These are phyloP conservation scores for Cochlearius cochlearius DNA, from an alignment of 2,113 vertebrate genomes.

Conservation along the genomic window DNA sequence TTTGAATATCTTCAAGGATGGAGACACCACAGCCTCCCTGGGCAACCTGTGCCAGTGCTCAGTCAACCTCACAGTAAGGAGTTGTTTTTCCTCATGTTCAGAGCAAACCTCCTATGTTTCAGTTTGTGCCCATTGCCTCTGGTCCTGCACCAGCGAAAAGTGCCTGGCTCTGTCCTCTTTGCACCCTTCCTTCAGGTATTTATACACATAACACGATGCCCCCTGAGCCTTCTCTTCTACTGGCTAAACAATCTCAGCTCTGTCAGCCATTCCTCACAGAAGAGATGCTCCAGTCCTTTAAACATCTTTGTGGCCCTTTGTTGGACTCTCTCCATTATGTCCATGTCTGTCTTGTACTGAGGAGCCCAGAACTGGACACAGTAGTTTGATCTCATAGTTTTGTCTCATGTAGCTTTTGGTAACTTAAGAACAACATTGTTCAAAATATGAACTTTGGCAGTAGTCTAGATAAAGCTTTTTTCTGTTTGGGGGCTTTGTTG, in stretches of 20 bases:
- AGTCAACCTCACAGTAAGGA: neutral
- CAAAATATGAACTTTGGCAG: neutral
- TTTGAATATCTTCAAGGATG: neutral
- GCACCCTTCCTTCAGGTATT: neutral
- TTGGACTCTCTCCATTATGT: neutral
- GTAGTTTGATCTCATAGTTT: neutral
- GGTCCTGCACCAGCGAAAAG: neutral
- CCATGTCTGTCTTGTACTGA: neutral
- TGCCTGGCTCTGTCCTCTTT: neutral
- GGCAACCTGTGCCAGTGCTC: neutral
- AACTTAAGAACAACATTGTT: neutral
- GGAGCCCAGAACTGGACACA: neutral
- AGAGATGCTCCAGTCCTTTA: neutral
- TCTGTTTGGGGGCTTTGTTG: neutral
- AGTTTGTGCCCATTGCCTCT: neutral
- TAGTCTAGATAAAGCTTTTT: neutral
- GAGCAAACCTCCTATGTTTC: neutral
- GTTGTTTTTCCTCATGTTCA: neutral
- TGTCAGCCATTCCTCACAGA: neutral
- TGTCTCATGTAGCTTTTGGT: neutral
- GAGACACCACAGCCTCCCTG: neutral
- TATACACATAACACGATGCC: accelerated
- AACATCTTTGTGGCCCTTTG: neutral
- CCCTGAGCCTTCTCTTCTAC: neutral
- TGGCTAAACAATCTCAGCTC: neutral